Conservation (phyloP, 2,797 vertebrate species). For the Sebastes cheni region DNA sequence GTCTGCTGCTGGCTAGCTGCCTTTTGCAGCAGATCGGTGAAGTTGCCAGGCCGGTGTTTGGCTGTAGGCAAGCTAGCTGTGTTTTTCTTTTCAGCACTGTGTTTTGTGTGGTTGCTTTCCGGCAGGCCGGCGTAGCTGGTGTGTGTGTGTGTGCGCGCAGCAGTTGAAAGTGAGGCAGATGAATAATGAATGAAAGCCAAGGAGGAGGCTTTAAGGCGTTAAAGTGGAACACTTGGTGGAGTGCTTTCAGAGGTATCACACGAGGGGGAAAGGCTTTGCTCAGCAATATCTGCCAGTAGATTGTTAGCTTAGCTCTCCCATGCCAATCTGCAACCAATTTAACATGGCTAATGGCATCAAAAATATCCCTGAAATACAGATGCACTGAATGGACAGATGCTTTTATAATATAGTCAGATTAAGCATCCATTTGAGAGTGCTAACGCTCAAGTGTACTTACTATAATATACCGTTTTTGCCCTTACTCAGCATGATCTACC, state of each 20-base stretch:
- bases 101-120: slow-evolving; percentile 58
- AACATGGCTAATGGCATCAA: slow-evolving; percentile 72
- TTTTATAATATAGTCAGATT: slow-evolving; percentile 62
- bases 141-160: slow-evolving; percentile 30
- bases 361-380: slow-evolving; percentile 42
- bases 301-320: slow-evolving; percentile 58
- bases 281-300: slow-evolving; percentile 64
- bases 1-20: slow-evolving; percentile 42
- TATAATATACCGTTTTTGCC: slow-evolving; percentile 43
- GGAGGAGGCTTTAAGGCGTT: slow-evolving; percentile 71
- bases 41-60: slow-evolving; percentile 63
- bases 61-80: slow-evolving; percentile 33
- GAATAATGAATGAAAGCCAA: slow-evolving; percentile 79
- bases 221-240: slow-evolving; percentile 73
- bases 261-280: slow-evolving; percentile 62
- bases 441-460: slow-evolving; percentile 55
- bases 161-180: slow-evolving; percentile 68
- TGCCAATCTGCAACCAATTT: slow-evolving; percentile 52
- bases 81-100: slow-evolving; percentile 47
- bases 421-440: slow-evolving; percentile 60
- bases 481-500: slow-evolving; percentile 55
- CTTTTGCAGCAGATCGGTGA: slow-evolving; percentile 57
- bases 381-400: slow-evolving; percentile 43
- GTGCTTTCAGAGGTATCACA: slow-evolving; percentile 69
- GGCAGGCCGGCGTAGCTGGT: slow-evolving; percentile 27